Evolutionary conservation across 1,140 invertebrate species (phyloP), one percentile per base, ranked within the genome.

Genomic region (Heterodera carotae): DNA sequence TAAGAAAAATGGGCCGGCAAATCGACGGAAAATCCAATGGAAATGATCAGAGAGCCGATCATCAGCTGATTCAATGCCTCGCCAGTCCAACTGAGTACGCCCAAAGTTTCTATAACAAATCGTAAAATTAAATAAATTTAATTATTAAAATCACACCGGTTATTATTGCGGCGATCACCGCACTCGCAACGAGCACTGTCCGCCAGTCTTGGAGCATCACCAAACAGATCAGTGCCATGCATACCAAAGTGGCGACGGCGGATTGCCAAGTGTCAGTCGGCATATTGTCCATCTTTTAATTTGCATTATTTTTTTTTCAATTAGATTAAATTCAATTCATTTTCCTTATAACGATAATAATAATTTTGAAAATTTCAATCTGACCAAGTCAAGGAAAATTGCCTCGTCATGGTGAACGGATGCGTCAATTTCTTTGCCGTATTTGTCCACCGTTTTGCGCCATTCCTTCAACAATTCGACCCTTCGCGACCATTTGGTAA

Each of bases 221-320:
- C 36, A 86, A 82, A 15, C 89, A 88, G 25, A 89, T 81, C 27
- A 89, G 69, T 29, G 86, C 85, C 83, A 89, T 88, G 71, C 85
- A 86, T 29, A 81, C 59, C 5, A 88, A 68, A 29, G 86, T 86
- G 64, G 80, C 87, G 5, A 87, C 60, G 27, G 77, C 74, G 5
- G 85, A 84, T 71, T 90, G 88, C 66, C 89, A 82, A 12, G 88
- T 89, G 76, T 89, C 88, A 2, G 85, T 85, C n/a, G 89, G 79
- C 72, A 66, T 66, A 6, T 66, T 66, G 62, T 66, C 33, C 62
- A 66, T 66, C 62, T 66, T 66, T 62, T 25, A 62, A 5, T 62
- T 62, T n/a, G 15, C 4, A 39, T 39, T 39, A 39, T 39, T 39
- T 53, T 53, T 53, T 53, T 10, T 10, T 53, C 48, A 53, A 53